Base-by-base conservation (phyloP, 2,888 invertebrate genomes). In the Emmelina monodactyla region DNA sequence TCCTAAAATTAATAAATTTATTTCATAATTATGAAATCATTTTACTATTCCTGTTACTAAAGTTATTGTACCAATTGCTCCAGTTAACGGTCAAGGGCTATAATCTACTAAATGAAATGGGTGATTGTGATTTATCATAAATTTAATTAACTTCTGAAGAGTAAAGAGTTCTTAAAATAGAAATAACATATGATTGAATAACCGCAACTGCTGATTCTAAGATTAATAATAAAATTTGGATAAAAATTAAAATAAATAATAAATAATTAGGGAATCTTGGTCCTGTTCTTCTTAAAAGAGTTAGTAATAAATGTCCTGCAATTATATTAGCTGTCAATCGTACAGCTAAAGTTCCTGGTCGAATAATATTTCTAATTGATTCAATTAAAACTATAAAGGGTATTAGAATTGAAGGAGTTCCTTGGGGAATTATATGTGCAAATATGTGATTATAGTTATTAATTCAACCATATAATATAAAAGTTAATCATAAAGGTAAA, bases 311-410 rank as follows among this genome's bases (percentile, higher is more conserved):
- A 60, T 89, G 87, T 0, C 88, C 88, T 1, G 88, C 87, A 79
- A 88, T 87, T 84, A 89, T 88, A 78, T 89, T 89, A n/a, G 88
- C 88, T 3, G 85, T 82, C 75, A 89, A 55, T 44, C 88, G 88
- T 38, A 89, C 82, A 1, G 86, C 83, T 73, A 89, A 64, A 2
- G 88, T 88, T 60, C 83, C 71, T 0, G 88, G 87, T 9, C 87
- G 87, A 64, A 88, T 88, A 45, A 87, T 49, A 72, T 88, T 88
- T 50, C 88, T 89, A 68, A 87, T 85, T 22, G 85, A 82, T 85
- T 89, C 88, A 83, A 88, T 88, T 65, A 86, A 60, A 5, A 89
- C 87, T 81, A 89, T 87, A 75, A 89, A 88, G 16, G 86, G 85
- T 71, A 88, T 87, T 53, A 89, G 50, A 49, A 83, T 50, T 4